Evolutionary conservation across 1,140 invertebrate species (phyloP).

Genomic region (Trinorchestia longiramus): DNA sequence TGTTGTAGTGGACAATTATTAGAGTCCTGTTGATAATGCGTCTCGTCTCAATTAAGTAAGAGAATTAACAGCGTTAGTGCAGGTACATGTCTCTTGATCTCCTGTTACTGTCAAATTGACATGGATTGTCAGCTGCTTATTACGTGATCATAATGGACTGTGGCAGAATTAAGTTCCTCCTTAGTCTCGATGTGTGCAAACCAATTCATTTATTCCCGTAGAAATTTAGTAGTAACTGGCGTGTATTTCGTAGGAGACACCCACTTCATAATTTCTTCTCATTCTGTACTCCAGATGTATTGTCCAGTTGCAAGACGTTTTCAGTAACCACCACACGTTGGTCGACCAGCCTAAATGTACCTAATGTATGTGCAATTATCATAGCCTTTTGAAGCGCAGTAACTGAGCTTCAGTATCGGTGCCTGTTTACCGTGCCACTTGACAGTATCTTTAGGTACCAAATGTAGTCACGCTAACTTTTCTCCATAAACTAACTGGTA

Average conservation of each 20-base stretch:
- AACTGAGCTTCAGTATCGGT: conserved; percentile 27
- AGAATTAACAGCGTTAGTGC: background rate
- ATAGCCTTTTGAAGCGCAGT: conserved; percentile 23
- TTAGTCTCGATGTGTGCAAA: background rate
- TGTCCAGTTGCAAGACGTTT: background rate
- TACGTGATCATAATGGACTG: background rate
- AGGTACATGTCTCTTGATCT: background rate
- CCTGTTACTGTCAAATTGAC: background rate
- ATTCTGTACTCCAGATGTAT: background rate
- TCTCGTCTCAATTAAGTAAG: background rate
- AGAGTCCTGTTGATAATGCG: background rate
- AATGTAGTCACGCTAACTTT: background rate
- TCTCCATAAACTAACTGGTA: background rate
- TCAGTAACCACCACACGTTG: background rate
- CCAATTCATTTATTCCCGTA: background rate
- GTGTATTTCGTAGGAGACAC: background rate
- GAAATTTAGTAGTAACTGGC: background rate
- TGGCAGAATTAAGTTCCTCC: background rate
- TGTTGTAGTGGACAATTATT: background rate
- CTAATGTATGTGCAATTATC: conserved; percentile 30
- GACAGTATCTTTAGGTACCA: conserved; percentile 20
- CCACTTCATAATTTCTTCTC: background rate
- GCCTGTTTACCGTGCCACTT: conserved; percentile 35
- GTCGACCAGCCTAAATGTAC: conserved; percentile 16
- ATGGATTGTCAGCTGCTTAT: background rate